Base-by-base conservation (phyloP, 2,888 invertebrate species). In the Polylopha cassiicola region DNA sequence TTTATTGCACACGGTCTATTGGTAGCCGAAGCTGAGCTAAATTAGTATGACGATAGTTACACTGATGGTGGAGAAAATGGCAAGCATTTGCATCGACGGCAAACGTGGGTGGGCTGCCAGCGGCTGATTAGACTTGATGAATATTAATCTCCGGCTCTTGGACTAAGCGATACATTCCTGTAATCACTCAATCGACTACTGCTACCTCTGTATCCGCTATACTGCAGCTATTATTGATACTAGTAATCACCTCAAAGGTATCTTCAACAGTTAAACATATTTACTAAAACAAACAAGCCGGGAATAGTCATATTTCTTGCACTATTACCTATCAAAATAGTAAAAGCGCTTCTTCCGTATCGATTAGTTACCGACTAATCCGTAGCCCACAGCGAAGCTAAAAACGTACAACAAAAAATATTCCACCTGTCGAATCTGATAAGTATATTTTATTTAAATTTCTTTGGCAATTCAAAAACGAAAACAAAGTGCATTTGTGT, bases 361-460 rank as follows among this genome's bases (percentile, higher is more conserved):
- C 77, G 79, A 84, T 84, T 82, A 81, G 77, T 73, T 69, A 61
- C 67, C 63, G 59, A 60, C 79, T 80, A 82, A 84, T 77, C 73
- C 76, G 68, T 72, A 80, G 84, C 85, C 85, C 84, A 82, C 85
- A 82, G 81, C 85, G 73, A 76, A 68, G 85, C 52, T 61, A 79
- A n/a, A 79, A 81, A 79, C 61, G 71, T 67, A 62, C 51, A 71
- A 66, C 58, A 72, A 65, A 63, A 59, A 67, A 63, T 57, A 49
- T 67, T 76, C 70, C 85, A 85, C 85, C 85, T 85, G 84, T 84
- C 85, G 81, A 74, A 84, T 81, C 82, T 82, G 84, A 84, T 85
- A 84, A 81, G 79, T 81, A 70, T 78, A 75, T 84, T 81, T 82
- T 78, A 84, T 85, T 85, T 81, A 82, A 84, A 85, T 85, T 80